These are phyloP conservation scores for Drosophila melanocephala DNA, from an alignment of 2,888 invertebrate genomes.

Conservation along the genomic window DNA sequence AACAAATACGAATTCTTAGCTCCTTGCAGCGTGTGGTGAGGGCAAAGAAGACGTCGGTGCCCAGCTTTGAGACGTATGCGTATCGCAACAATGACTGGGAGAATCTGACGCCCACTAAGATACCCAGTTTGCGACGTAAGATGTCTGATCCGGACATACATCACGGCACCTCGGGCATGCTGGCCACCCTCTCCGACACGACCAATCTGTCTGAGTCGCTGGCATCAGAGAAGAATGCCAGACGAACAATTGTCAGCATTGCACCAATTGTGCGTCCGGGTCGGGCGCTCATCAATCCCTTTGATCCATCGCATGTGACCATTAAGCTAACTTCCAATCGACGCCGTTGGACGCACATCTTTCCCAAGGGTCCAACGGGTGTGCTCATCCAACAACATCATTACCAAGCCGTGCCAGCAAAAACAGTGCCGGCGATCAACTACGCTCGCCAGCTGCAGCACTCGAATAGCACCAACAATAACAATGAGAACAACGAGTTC, in stretches of 20 bases:
- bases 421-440: constrained; percentile 51
- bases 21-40: constrained; percentile 88
- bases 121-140: constrained; percentile 89
- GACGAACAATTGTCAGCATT: constrained; percentile 84
- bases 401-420: constrained; percentile 92
- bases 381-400: constrained; percentile 97
- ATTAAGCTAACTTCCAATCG: constrained; percentile 98
- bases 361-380: constrained; percentile 97
- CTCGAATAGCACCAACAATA: constrained; percentile 39
- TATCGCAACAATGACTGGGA: constrained; percentile 83
- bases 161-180: constrained; percentile 89
- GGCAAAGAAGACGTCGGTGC: constrained; percentile 92
- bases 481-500: constrained; percentile 57
- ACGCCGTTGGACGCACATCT: constrained; percentile 99
- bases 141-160: constrained; percentile 96
- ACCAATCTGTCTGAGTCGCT: constrained; percentile 84
- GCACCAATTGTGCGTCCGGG: constrained; percentile 90
- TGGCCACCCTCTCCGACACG: constrained; percentile 85
- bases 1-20: constrained; percentile 49
- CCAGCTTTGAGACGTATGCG: constrained; percentile 88
- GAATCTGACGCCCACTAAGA: constrained; percentile 86
- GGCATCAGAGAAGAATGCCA: constrained; percentile 83
- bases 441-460: constrained; percentile 36
- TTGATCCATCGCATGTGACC: constrained; percentile 98
- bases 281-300: constrained; percentile 97